Percentiles rank a stretch among this genome's conserved stretches.
These are phyloP conservation scores for Laterallus jamaicensis DNA, from an alignment of 2,113 vertebrate genomes.

Conservation along the genomic window DNA sequence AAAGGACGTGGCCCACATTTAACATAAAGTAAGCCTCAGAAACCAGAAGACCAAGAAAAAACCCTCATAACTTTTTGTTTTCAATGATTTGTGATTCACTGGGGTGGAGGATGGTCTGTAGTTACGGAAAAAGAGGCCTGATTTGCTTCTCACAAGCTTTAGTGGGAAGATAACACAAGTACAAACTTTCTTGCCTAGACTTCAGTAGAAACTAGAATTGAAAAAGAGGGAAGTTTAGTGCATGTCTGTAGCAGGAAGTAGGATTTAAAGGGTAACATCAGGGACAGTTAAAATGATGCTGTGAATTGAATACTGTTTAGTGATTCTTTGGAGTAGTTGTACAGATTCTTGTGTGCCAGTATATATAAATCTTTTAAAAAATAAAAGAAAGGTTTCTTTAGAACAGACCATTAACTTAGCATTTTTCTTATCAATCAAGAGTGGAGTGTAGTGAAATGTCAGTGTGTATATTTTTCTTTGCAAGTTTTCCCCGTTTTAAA, in stretches of 20 bases:
- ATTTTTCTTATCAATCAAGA: neutral
- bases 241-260: neutral
- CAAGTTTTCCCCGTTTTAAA: neutral
- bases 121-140: neutral
- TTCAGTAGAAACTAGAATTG: neutral
- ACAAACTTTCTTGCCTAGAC: neutral
- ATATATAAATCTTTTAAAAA: neutral
- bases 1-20: conserved; percentile 10
- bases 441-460: neutral
- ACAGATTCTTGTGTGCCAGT: neutral
- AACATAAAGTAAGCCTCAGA: conserved; percentile 11
- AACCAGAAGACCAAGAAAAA: conserved; percentile 3
- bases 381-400: neutral
- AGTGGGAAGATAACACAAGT: neutral
- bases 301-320: neutral
- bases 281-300: neutral
- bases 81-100: neutral
- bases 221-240: neutral
- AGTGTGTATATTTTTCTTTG: neutral
- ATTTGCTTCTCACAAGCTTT: neutral
- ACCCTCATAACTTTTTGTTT: neutral
- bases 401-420: neutral
- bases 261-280: neutral
- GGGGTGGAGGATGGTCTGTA: neutral
- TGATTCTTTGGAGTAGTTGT: neutral